Base-by-base conservation (phyloP, 2,888 invertebrate species). In the Nymphalis polychloros region DNA sequence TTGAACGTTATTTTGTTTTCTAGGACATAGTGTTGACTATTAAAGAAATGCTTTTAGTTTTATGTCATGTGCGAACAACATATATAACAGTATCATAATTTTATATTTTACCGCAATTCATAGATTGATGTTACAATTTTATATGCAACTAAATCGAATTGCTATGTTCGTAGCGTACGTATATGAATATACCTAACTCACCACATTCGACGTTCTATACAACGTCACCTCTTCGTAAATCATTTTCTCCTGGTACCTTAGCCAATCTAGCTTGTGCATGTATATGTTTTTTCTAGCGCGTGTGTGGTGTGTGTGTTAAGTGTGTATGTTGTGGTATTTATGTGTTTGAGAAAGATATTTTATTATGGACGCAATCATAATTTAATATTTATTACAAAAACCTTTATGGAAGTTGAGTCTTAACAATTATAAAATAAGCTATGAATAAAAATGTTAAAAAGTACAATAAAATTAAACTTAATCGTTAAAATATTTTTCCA, bases 221-320 rank as follows among this genome's bases (percentile, higher is more conserved):
- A 52, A 52, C 31, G 8, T 57, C 19, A 64, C n/a, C 71, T 72
- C 69, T 48, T 64, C 17, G 47, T 48, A 53, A 67, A 64, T 70
- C 61, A 73, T 75, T 63, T 62, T 67, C 69, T 70, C 72, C 72
- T 73, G 31, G 74, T 73, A 73, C 59, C 63, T 48, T 35, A 31
- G 19, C 68, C 63, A 20, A 46, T 31, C 53, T 69, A 69, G 60
- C 53, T 60, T 31, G 52, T 67, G 47, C 41, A 41, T 61, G 61
- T 68, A 59, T 67, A 64, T 67, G 67, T 59, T 64, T 49, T 48
- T 41, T 35, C 50, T 63, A 52, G 23, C 50, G 19, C 23, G 35
- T 52, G 46, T 61, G 59, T 65, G 47, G 10, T 0, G 13, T 41
- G 10, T 41, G 10, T 41, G 35, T 8, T 10, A 23, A 50, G 23